These are phyloP conservation scores for Polydrusus pterygomalis DNA, from an alignment of 2,888 invertebrate species.

Conservation along the genomic window DNA sequence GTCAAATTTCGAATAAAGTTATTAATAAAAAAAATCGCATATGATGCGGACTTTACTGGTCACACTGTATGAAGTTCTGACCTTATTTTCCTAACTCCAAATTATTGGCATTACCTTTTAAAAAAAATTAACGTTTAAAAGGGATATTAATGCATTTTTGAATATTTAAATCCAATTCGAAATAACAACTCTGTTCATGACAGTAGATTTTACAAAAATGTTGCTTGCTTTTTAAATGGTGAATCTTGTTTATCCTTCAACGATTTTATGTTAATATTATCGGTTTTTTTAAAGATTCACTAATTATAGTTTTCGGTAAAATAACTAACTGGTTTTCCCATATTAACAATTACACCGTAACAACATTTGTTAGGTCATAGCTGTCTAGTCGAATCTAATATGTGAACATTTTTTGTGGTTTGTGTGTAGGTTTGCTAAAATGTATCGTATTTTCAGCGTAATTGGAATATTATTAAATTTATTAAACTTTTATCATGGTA, in stretches of 20 bases:
- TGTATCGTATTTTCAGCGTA: constrained; percentile 3
- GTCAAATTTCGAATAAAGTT: too few relatives aligned
- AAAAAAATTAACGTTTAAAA: too few relatives aligned
- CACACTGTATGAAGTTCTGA: too few relatives aligned
- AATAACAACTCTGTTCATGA: too few relatives aligned
- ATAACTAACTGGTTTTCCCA: constrained; percentile 38
- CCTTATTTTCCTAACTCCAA: too few relatives aligned
- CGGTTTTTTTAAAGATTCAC: constrained; percentile 11
- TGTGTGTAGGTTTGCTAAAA: constrained; percentile 11
- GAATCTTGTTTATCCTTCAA: neutral
- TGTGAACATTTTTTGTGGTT: constrained; percentile 9
- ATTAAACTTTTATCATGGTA: neutral
- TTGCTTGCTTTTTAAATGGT: too few relatives aligned
- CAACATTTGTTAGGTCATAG: neutral
- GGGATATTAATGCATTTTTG: too few relatives aligned
- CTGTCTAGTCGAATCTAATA: neutral
- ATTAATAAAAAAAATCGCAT: too few relatives aligned
- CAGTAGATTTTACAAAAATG: neutral
- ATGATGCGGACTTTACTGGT: too few relatives aligned
- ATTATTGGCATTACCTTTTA: too few relatives aligned
- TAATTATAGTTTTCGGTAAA: constrained; percentile 24
- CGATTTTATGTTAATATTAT: constrained; percentile 14
- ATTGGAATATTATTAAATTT: constrained; percentile 11
- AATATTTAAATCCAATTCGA: too few relatives aligned
- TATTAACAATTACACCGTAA: constrained; percentile 1